Conservation (phyloP, 2,797 vertebrate species). For the Avahi laniger region DNA sequence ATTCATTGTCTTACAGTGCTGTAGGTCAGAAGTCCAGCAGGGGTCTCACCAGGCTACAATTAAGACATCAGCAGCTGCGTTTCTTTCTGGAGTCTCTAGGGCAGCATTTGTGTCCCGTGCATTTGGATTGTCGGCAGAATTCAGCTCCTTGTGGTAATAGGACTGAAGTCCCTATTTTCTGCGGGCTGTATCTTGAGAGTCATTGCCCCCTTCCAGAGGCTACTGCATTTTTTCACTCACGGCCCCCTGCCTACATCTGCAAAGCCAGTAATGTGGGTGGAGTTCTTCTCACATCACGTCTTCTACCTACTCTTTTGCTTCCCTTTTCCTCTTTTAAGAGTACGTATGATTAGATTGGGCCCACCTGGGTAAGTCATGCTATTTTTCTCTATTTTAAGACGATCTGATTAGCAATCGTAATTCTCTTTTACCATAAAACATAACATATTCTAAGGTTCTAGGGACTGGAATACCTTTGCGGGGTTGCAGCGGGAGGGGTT, state of each 20-base stretch:
- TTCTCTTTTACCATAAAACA: neutral
- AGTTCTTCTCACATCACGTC: neutral
- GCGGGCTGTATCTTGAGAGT: neutral
- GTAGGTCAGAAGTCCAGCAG: neutral
- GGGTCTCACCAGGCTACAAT: neutral
- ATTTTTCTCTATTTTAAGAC: neutral
- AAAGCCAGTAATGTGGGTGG: neutral
- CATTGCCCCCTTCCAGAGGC: neutral
- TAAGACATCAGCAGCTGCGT: neutral
- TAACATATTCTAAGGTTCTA: neutral
- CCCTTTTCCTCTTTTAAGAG: neutral
- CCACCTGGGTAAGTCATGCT: neutral
- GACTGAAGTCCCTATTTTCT: neutral
- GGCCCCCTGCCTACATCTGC: neutral
- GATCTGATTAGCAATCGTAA: neutral
- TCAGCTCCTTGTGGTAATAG: neutral
- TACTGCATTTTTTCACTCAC: neutral
- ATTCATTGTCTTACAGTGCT: neutral
- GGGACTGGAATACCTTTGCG: neutral
- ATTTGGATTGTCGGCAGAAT: neutral
- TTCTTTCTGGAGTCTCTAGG: neutral
- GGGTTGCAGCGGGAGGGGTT: rapidly evolving
- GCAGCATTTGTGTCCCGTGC: neutral
- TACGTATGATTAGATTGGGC: neutral
- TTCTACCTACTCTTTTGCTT: neutral